Evolutionary conservation across 2,797 vertebrate species (phyloP).

Genomic region (Anisognathus igniventris): DNA sequence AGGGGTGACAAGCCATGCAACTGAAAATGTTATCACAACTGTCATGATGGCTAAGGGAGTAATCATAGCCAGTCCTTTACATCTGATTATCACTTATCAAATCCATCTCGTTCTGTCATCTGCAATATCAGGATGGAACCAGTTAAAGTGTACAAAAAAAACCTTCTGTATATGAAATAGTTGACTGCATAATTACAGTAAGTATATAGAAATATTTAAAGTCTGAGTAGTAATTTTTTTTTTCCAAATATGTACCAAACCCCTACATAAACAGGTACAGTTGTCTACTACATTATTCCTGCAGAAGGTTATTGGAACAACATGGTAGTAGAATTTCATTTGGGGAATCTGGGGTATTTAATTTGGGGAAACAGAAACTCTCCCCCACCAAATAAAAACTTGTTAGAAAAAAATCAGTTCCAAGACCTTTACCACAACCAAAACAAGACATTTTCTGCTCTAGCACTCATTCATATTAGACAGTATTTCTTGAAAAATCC

Average conservation of each 20-base stretch:
- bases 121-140: neutral
- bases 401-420: neutral
- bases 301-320: neutral
- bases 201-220: neutral
- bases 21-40: neutral
- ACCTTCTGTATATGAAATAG: neutral
- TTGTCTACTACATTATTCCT: neutral
- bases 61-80: neutral
- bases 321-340: neutral
- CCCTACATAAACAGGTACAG: accelerated
- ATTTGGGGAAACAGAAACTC: neutral
- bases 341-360: neutral
- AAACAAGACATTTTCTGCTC: neutral
- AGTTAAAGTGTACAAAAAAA: neutral
- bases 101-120: neutral
- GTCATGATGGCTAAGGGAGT: neutral
- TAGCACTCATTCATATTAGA: neutral
- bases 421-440: neutral
- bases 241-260: neutral
- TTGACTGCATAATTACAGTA: neutral
- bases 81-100: neutral
- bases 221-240: neutral
- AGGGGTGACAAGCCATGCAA: neutral
- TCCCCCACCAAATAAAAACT: neutral
- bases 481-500: accelerated